Evolutionary conservation across 2,797 vertebrate genomes (phyloP).

Genomic region (Darevskia nairensis): DNA sequence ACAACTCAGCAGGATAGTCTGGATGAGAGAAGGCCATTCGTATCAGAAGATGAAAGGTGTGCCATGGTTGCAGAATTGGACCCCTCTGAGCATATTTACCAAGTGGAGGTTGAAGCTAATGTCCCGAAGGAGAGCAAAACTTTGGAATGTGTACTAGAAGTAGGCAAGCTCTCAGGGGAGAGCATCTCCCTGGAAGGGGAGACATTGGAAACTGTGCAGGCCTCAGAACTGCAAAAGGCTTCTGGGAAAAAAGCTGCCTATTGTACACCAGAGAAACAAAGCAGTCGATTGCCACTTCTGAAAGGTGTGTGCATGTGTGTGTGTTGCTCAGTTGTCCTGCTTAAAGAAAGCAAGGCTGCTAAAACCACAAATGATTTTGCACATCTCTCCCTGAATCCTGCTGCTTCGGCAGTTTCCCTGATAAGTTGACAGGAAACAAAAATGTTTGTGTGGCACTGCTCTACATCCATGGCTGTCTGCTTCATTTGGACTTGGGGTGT

Average conservation of each 20-base stretch:
- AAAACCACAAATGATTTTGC: constrained; percentile 60
- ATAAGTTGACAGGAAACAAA: constrained; percentile 29
- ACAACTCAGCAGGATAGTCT: constrained; percentile 35
- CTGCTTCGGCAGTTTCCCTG: constrained; percentile 60
- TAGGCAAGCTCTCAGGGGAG: constrained; percentile 4
- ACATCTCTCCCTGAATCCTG: constrained; percentile 49
- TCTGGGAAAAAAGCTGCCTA: constrained; percentile 56
- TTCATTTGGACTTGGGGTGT: background rate
- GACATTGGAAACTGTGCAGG: background rate
- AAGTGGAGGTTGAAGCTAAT: constrained; percentile 58
- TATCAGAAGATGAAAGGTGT: background rate
- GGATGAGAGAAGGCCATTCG: background rate
- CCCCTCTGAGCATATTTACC: constrained; percentile 57
- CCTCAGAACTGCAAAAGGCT: background rate
- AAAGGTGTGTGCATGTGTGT: constrained; percentile 78
- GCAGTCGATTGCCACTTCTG: constrained; percentile 75
- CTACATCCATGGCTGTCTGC: constrained; percentile 29
- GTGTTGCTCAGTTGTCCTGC: constrained; percentile 38
- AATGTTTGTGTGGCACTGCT: constrained; percentile 10
- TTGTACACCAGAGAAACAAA: constrained; percentile 50
- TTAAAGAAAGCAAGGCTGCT: constrained; percentile 39
- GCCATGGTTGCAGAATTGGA: background rate
- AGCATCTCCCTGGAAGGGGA: constrained; percentile 13
- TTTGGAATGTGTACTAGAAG: background rate
- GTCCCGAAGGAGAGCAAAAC: constrained; percentile 33